Conservation (phyloP, 2,113 vertebrate species). For the Verasper variegatus region DNA sequence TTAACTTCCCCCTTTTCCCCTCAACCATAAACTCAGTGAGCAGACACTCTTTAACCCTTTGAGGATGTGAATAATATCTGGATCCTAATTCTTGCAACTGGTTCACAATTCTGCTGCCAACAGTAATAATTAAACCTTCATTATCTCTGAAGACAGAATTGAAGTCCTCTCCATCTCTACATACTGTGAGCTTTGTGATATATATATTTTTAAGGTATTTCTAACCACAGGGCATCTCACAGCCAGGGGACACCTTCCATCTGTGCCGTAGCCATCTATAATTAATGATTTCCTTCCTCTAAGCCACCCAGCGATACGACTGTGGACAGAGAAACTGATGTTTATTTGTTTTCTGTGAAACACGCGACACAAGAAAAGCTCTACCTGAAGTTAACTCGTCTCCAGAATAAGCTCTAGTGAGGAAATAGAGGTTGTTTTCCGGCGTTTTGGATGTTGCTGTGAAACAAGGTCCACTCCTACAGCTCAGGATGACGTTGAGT, state of each 20-base stretch:
- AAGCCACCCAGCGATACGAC: conserved; percentile 28
- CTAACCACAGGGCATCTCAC: conserved; percentile 38
- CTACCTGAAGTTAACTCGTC: conserved; percentile 1
- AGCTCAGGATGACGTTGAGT: conserved; percentile 17
- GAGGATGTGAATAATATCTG: conserved; percentile 60
- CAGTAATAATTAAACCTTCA: conserved; percentile 49
- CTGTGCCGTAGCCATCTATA: conserved; percentile 63
- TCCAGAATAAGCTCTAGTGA: conserved; percentile 10
- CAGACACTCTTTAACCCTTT: conserved; percentile 57
- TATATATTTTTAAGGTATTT: conserved; percentile 34
- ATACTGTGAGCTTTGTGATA: conserved; percentile 23
- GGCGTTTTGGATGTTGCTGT: not conserved
- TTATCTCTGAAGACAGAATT: conserved; percentile 26
- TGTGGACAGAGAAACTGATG: not conserved
- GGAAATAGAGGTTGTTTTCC: conserved; percentile 20
- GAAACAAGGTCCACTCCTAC: conserved; percentile 14
- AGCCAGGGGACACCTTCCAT: conserved; percentile 56
- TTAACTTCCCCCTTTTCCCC: conserved; percentile 31
- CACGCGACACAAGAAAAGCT: conserved; percentile 21
- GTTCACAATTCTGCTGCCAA: conserved; percentile 38
- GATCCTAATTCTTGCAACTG: conserved; percentile 46
- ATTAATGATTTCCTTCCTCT: conserved; percentile 64
- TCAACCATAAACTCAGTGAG: conserved; percentile 23
- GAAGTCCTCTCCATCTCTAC: conserved; percentile 6
- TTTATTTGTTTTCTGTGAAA: conserved; percentile 20